Base-by-base conservation (phyloP, 2,797 vertebrate species). In the Rachycentron canadum region DNA sequence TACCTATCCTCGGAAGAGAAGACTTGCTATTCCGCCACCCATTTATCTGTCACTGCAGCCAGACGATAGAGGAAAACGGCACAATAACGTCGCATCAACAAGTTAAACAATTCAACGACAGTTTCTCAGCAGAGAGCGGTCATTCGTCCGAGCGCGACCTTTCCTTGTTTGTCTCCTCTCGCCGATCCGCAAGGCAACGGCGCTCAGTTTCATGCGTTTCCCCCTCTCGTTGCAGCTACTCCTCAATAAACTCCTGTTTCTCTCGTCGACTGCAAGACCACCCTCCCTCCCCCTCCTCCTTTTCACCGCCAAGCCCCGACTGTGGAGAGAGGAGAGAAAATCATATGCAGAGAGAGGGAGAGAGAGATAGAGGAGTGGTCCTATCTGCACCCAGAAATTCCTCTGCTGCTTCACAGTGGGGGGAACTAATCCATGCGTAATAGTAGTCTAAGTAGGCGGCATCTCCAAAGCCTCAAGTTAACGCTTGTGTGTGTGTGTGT, bases 201-300 rank as follows among this genome's bases (percentile, higher is more conserved):
- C 34, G 81, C 74, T 87, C 80, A 58, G 69, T 76, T 68, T 78
- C 69, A 81, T 79, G 81, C 81, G 85, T 82, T 85, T 85, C 86
- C 69, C 66, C 73, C 64, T 78, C 84, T 83, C 88, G 82, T 85
- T 92, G 94, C 91, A 92, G 91, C 91, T 86, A 73, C 90, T 92
- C 90, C 88, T 92, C 91, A 92, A 89, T 91, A 93, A 94, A 94
- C 92, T 92, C 93, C 90, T 91, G 91, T 92, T 93, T 91, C 86
- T 91, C 63, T 82, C 93, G 93, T 93, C 89, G 90, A 91, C 91
- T 91, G 93, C 90, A 94, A 93, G 92, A 94, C 89, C 93, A 92
- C 91, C 93, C 90, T 89, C 91, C 90, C 83, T 87, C 89, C 65
- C 64, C 38, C 28, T n/a, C 25, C 50, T n/a, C 13, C 84, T 87